Base-by-base conservation (phyloP, 2,888 invertebrate genomes). In the Dryococelus australis region DNA sequence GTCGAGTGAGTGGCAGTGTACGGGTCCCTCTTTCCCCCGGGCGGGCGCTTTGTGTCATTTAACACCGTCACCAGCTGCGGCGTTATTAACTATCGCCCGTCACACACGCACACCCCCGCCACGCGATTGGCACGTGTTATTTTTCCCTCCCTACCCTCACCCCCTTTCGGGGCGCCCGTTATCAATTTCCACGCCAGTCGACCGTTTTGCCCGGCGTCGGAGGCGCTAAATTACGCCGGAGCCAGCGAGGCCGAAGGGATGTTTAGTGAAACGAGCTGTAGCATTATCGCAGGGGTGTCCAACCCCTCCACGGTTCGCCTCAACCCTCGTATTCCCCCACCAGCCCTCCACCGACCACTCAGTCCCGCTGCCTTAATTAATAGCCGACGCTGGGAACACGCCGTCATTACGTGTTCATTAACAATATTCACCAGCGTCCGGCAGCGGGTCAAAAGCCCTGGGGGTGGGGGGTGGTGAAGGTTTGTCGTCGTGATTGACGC, bases 111-210 rank as follows among this genome's bases (percentile, higher is more conserved):
- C 5, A 65, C 13, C 20, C 10, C 6, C 47, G 47, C 47, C 65
- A 16, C 65, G 65, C 65, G 65, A 65, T 65, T 65, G 65, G 65
- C 65, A 65, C 65, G 65, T 20, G 65, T 16, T 65, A 12, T 65
- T 65, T 65, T 65, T 65, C 16, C 16, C 5, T 5, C 65, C 65
- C 65, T 6, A 65, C 65, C 65, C n/a, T 20, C 65, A 20, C 20
- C 20, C 65, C 65, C 24, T 16, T 24, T 20, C 65, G 16, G 65
- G 6, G 10, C 65, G 5, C 13, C 65, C 65, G 65, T 65, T 65
- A 65, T 65, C 65, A 65, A 65, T 65, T 65, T 65, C 65, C 65
- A 65, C 65, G 65, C 65, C 65, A 65, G 65, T 65, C 65, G 65
- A 65, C 65, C 65, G 65, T 65, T 65, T 65, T 65, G 65, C 65